Evolutionary conservation across 37 sponge, comb jelly and placozoan genomes (phyloP).

Genomic region (Cliona cf. orientalis): DNA sequence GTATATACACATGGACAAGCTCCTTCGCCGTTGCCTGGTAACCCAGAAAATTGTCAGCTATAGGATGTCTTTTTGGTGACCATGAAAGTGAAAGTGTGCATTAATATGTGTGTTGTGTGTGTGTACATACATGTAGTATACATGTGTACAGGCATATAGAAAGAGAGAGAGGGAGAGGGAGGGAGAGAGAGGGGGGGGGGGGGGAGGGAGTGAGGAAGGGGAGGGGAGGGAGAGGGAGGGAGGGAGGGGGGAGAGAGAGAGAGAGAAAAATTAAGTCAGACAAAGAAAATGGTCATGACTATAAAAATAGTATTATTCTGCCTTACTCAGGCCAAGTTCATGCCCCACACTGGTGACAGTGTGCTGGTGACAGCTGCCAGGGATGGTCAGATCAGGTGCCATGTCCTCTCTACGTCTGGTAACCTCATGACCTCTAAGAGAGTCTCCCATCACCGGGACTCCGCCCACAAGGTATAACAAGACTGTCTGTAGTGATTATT

Average conservation of each 20-base stretch:
- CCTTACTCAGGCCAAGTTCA: constrained; percentile 81
- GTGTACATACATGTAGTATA: too few relatives aligned
- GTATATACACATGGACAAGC: too few relatives aligned
- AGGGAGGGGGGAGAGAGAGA: too few relatives aligned
- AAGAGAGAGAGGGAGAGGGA: constrained; percentile 3
- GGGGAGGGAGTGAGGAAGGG: not conserved
- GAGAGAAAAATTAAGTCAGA: not conserved
- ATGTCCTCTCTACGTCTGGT: constrained; percentile 63
- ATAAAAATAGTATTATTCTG: not conserved
- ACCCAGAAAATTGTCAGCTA: too few relatives aligned
- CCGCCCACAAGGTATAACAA: constrained; percentile 89
- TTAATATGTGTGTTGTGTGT: too few relatives aligned
- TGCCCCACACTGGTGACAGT: constrained; percentile 72
- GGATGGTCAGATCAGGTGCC: constrained; percentile 83
- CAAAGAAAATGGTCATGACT: not conserved
- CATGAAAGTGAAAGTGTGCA: too few relatives aligned
- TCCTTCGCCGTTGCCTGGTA: too few relatives aligned
- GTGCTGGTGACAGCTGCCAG: constrained; percentile 86
- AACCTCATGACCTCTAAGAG: constrained; percentile 48
- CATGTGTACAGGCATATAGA: too few relatives aligned
- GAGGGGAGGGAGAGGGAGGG: too few relatives aligned
- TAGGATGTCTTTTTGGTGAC: too few relatives aligned
- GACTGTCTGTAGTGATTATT: not conserved
- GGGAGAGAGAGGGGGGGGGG: not conserved
- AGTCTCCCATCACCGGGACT: constrained; percentile 83